Percentiles rank a stretch among this genome's conserved stretches.
These are phyloP conservation scores for Girardia tigrina DNA, from an alignment of 2,888 invertebrate species.

Conservation along the genomic window DNA sequence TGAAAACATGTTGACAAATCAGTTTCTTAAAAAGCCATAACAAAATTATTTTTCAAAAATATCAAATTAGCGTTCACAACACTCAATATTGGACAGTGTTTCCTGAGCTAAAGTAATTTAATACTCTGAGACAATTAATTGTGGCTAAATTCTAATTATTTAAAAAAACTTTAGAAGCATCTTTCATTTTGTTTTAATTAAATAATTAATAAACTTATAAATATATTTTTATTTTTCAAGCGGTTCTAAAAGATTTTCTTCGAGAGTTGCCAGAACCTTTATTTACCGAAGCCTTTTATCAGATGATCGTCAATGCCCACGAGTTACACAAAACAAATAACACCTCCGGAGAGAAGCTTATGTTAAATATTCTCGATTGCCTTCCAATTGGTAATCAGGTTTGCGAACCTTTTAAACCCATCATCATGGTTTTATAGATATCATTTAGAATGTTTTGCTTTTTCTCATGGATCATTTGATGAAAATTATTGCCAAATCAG, in stretches of 20 bases:
- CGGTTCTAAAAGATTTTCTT: constrained; percentile 85
- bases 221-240: constrained; percentile 51
- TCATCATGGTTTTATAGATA: background rate
- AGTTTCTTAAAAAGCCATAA: too few relatives aligned
- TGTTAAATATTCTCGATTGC: constrained; percentile 95
- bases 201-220: too few relatives aligned
- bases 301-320: constrained; percentile 87
- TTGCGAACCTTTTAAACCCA: constrained; percentile 42
- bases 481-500: background rate
- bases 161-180: too few relatives aligned
- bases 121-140: too few relatives aligned
- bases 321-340: constrained; percentile 72
- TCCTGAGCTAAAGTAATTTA: too few relatives aligned
- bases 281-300: constrained; percentile 89
- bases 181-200: too few relatives aligned
- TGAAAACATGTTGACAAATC: too few relatives aligned
- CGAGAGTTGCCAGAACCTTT: constrained; percentile 92
- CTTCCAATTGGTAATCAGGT: constrained; percentile 85
- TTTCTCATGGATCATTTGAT: background rate
- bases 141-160: too few relatives aligned
- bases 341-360: constrained; percentile 89
- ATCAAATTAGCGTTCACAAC: too few relatives aligned
- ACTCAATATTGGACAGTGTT: too few relatives aligned
- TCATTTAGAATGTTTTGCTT: background rate
- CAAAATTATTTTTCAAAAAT: too few relatives aligned